phyloP scores from a whole-genome alignment of 2,113 vertebrate species.

The Alligator sinensis region DNA sequence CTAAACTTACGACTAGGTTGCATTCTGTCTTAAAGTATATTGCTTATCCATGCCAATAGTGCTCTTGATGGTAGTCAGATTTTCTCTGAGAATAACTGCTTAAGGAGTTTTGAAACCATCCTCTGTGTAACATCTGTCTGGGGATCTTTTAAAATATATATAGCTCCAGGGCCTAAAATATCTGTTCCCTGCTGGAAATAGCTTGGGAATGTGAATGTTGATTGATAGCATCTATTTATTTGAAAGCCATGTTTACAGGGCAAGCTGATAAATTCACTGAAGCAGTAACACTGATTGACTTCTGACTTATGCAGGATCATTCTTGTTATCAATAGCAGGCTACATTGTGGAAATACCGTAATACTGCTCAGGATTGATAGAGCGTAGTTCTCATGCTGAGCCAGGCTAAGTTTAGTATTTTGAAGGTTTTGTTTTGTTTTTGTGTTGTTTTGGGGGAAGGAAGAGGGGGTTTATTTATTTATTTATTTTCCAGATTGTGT shows the following conservation, averaged over 20 bases:
- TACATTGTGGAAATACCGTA: not conserved
- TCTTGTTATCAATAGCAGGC: slow-evolving; percentile 19
- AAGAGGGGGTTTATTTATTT: no score
- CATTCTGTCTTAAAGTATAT: not conserved
- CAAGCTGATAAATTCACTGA: slow-evolving; percentile 2
- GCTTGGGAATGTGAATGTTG: not conserved
- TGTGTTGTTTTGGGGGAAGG: no score
- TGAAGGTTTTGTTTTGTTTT: no score
- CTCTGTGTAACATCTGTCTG: not conserved
- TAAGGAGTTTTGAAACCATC: slow-evolving; percentile 34
- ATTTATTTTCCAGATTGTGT: not conserved
- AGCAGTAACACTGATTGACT: slow-evolving; percentile 10
- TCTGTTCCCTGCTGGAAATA: not conserved
- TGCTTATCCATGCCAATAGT: not conserved
- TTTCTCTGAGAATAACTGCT: not conserved
- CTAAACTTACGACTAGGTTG: not conserved
- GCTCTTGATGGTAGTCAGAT: not conserved
- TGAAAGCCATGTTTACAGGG: not conserved
- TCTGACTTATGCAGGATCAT: slow-evolving; percentile 29
- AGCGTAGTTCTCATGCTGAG: not conserved
- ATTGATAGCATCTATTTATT: slow-evolving; percentile 4
- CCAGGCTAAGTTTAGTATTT: no score
- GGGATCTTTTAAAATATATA: not conserved
- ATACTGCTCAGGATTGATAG: not conserved
- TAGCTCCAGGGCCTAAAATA: not conserved